A percentile compares a stretch with the other conserved stretches of the same genome.
phyloP scores from a whole-genome alignment of 2,113 vertebrate genomes.

The Galbula dea region DNA sequence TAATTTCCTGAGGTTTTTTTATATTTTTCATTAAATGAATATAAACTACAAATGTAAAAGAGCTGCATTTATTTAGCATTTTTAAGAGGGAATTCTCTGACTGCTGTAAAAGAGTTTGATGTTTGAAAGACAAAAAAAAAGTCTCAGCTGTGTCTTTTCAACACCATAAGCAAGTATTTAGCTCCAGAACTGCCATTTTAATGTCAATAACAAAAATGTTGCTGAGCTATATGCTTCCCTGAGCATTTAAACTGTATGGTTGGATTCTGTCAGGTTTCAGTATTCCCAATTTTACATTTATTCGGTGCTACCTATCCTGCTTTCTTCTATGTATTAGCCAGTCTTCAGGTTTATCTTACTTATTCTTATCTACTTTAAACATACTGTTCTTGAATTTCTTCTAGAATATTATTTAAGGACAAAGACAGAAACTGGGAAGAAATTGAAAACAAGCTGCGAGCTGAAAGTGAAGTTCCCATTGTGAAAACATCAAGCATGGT shows the following conservation, averaged over 20 bases:
- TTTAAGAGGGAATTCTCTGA: background rate
- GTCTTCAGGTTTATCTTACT: background rate
- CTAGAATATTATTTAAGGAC: conserved; percentile 95
- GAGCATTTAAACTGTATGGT: background rate
- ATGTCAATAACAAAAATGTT: background rate
- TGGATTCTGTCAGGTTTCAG: background rate
- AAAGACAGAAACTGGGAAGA: conserved; percentile 98
- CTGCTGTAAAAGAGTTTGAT: background rate
- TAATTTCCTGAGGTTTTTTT: background rate
- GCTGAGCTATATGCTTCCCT: background rate
- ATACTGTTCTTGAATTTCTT: conserved; percentile 32
- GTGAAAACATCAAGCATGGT: conserved; percentile 98
- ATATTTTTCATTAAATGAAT: background rate
- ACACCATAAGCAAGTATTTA: background rate
- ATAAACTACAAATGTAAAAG: background rate
- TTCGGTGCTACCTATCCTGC: background rate
- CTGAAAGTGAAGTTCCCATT: conserved; percentile 91
- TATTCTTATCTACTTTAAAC: background rate
- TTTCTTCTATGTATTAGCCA: background rate
- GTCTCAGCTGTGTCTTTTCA: background rate
- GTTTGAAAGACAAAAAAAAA: too few species aligned
- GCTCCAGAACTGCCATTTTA: background rate
- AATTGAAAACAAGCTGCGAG: conserved; percentile 90
- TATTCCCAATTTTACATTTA: background rate
- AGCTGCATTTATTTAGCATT: background rate